Evolutionary conservation across 2,113 vertebrate genomes (phyloP), one percentile per base, ranked within the genome.

Genomic region (Nymphicus hollandicus): DNA sequence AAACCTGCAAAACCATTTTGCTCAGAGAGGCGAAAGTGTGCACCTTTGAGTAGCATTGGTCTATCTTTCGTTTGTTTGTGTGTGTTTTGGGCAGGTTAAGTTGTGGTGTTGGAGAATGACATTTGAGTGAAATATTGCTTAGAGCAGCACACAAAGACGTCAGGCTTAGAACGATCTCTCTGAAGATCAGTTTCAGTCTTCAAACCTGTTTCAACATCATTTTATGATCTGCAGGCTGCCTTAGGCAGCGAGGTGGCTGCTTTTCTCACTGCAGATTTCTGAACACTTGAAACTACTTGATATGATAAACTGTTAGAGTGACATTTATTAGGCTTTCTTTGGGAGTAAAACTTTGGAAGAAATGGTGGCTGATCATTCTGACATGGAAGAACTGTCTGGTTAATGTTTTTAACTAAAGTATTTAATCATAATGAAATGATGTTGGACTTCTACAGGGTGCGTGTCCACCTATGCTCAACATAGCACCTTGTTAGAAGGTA

Each of bases 171-270:
- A 37, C 0, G 9, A 9, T 86, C 72, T 78, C n/a, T 63, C 61
- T 72, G 81, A 91, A 91, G 27, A 85, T 76, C 78, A 28, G 56
- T 66, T 94, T 93, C 82, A 44, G 27, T 83, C 68, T 91, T 70
- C 33, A 58, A 93, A 63, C 41, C 28, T 0, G 0, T 76, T 77
- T 86, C 79, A 80, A 20, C 74, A 69, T 71, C 17, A 11, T 76
- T 71, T 69, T 3, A 3, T 46, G 31, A 80, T 73, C 76, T 73
- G 37, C 44, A 80, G 61, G 58, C 66, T 77, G 74, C 53, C 37
- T 61, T 41, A 65, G 19, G 28, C 69, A 25, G 31, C 7, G 22
- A 60, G 44, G 25, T 25, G 24, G 53, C 22, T 56, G 78, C 47
- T 69, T 18, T 44, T 88, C 66, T 82, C 58, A 11, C 74, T 12